Conservation (phyloP, 2,797 vertebrate genomes). For the Myripristis murdjan region DNA sequence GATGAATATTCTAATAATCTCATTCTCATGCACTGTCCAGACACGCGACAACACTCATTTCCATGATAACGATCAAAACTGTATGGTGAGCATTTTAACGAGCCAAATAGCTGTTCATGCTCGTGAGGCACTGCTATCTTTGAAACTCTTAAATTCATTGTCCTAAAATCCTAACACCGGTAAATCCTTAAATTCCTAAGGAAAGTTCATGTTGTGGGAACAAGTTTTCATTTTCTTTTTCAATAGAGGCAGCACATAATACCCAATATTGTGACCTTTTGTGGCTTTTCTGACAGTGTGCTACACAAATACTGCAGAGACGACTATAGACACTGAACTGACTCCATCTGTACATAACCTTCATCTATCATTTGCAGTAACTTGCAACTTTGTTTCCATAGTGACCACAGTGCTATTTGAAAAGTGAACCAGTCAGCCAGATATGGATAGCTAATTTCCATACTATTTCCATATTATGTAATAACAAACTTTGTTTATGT, state of each 20-base stretch:
- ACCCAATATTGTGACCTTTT: neutral
- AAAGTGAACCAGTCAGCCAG: too few species aligned
- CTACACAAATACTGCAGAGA: neutral
- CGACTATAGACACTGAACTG: neutral
- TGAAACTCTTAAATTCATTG: neutral
- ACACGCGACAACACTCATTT: neutral
- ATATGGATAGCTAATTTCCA: neutral
- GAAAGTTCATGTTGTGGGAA: neutral
- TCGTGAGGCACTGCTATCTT: neutral
- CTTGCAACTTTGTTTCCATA: too few species aligned
- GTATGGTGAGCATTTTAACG: too few species aligned
- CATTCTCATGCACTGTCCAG: neutral
- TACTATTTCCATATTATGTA: too few species aligned
- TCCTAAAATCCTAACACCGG: neutral
- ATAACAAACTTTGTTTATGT: too few species aligned
- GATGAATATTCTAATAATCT: neutral
- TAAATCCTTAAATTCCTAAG: neutral
- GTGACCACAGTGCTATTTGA: too few species aligned
- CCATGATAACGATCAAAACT: neutral
- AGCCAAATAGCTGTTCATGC: neutral
- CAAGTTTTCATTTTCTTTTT: neutral
- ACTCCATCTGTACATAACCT: too few species aligned
- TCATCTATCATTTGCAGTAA: neutral
- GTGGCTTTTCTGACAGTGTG: neutral
- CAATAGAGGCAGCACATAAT: neutral